These are phyloP conservation scores for Charadrius vociferus DNA, from an alignment of 2,113 vertebrate genomes.

Conservation along the genomic window DNA sequence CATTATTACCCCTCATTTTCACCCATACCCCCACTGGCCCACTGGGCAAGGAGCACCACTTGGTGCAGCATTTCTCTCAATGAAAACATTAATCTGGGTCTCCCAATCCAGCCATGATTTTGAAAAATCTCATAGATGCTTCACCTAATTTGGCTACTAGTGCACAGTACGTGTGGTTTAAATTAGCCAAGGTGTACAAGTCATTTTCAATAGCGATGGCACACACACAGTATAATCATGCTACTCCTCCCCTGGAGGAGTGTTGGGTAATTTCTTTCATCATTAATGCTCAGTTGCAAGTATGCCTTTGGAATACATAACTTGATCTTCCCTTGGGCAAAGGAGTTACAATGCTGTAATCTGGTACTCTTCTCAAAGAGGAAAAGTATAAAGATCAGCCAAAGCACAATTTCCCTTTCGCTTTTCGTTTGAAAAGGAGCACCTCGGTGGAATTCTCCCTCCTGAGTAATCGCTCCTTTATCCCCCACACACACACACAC, in stretches of 20 bases:
- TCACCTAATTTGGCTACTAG: not conserved
- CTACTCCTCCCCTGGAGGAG: not conserved
- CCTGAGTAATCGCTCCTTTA: not conserved
- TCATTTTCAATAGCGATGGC: not conserved
- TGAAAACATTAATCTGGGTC: not conserved
- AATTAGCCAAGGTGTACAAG: not conserved
- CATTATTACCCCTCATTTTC: not conserved
- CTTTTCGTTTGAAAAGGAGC: not conserved
- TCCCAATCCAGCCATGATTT: not conserved
- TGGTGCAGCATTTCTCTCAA: not conserved
- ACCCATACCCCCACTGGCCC: not conserved
- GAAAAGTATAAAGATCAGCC: not conserved
- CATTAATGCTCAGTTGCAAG: not conserved
- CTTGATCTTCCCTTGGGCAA: not conserved
- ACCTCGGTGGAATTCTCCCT: not conserved
- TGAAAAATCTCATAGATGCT: not conserved
- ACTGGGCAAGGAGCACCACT: not conserved
- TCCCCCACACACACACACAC: not conserved
- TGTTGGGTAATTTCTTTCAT: not conserved
- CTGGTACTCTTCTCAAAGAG: not conserved
- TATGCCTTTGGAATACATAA: not conserved
- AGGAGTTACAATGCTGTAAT: not conserved
- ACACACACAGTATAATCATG: not conserved
- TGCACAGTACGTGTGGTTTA: not conserved
- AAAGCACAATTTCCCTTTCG: not conserved